phyloP scores from a whole-genome alignment of 2,113 vertebrate genomes.

The Ageneiosus marmoratus region DNA sequence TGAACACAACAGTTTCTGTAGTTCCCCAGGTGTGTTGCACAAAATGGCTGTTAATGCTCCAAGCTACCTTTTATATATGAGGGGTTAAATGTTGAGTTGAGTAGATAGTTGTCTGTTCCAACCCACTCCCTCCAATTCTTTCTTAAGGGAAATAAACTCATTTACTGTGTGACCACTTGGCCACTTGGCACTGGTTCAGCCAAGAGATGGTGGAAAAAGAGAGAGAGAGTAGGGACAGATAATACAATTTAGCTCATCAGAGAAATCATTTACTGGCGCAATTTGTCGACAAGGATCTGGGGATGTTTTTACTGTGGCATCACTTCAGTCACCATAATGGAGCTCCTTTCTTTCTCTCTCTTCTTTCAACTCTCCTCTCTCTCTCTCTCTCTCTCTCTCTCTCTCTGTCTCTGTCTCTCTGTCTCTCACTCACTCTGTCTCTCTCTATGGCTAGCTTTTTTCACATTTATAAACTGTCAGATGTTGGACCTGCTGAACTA shows the following conservation, averaged over 20 bases:
- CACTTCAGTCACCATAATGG: constrained; percentile 70
- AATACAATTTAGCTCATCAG: constrained; percentile 73
- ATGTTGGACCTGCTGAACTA: constrained; percentile 50
- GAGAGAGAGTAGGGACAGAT: constrained; percentile 51
- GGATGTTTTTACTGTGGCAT: constrained; percentile 71
- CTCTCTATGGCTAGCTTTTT: constrained; percentile 45
- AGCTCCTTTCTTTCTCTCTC: constrained; percentile 58
- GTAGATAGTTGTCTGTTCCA: constrained; percentile 19
- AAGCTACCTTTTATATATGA: background rate
- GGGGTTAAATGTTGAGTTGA: constrained; percentile 50
- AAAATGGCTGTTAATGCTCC: background rate
- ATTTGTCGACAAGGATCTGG: constrained; percentile 76
- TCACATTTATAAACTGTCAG: constrained; percentile 55
- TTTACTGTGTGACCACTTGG: constrained; percentile 50
- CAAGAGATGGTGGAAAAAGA: constrained; percentile 11
- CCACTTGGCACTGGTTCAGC: constrained; percentile 39
- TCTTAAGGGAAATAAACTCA: constrained; percentile 58
- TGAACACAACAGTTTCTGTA: background rate
- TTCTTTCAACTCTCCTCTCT: constrained; percentile 45
- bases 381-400: constrained; percentile 44
- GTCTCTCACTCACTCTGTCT: constrained; percentile 43
- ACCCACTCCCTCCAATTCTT: constrained; percentile 19
- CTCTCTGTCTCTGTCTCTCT: constrained; percentile 45
- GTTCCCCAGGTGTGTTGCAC: constrained; percentile 4
- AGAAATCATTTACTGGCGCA: constrained; percentile 74